Evolutionary conservation across 2,888 invertebrate genomes (phyloP).

Genomic region (Oconnorella tubifera): DNA sequence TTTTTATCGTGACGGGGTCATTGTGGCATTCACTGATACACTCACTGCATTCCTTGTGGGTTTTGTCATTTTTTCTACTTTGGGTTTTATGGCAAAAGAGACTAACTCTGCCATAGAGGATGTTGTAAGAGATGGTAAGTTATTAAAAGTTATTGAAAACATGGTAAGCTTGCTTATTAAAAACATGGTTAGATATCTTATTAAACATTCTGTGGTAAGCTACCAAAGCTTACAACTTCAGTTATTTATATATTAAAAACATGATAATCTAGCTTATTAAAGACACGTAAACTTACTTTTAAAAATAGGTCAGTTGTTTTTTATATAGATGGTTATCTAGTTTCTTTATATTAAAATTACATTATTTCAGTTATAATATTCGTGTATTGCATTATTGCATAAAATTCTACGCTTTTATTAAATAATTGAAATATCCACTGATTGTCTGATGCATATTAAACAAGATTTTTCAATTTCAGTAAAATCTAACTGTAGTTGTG

Average conservation of each 20-base stretch:
- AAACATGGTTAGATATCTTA: conserved; percentile 8
- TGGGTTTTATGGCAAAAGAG: conserved; percentile 64
- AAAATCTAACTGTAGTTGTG: not conserved
- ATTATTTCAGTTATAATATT: too few relatives aligned
- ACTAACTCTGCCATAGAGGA: conserved; percentile 50
- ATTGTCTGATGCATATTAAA: not conserved
- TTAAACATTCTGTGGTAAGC: conserved; percentile 10
- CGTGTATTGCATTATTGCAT: too few relatives aligned
- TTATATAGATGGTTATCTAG: too few relatives aligned
- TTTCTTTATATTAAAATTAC: too few relatives aligned
- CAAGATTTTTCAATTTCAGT: too few relatives aligned
- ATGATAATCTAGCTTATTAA: conserved; percentile 17
- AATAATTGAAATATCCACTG: not conserved
- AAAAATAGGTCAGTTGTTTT: too few relatives aligned
- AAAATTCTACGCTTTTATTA: conserved; percentile 6
- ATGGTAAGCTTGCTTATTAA: conserved; percentile 10
- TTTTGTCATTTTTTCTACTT: conserved; percentile 54
- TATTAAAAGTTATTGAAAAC: not conserved
- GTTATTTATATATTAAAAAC: conserved; percentile 13
- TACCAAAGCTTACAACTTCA: conserved; percentile 9
- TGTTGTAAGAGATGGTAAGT: conserved; percentile 54
- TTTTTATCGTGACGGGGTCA: conserved; percentile 49
- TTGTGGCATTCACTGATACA: conserved; percentile 54
- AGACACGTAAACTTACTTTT: too few relatives aligned
- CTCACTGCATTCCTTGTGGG: conserved; percentile 55